Evolutionary conservation across 2,888 invertebrate species (phyloP).

Genomic region (Deilephila porcellus): DNA sequence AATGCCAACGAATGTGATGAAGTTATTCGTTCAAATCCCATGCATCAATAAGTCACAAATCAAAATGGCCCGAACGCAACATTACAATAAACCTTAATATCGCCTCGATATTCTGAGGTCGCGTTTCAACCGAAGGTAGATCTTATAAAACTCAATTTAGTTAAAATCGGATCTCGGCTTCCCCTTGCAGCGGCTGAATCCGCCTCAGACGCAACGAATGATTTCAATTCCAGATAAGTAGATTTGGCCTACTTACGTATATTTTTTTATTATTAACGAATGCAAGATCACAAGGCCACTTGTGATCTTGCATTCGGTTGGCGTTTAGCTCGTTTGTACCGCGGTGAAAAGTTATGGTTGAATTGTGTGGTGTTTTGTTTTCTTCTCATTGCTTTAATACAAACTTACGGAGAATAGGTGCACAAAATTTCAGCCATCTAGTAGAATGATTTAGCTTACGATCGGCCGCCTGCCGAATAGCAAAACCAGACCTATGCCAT

Average conservation of each 20-base stretch:
- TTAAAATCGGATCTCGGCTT: constrained; percentile 67
- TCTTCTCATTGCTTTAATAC: neutral
- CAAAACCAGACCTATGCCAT: too few relatives aligned
- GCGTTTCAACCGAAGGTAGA: constrained; percentile 43
- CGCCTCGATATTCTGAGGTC: constrained; percentile 45
- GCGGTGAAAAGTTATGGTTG: neutral
- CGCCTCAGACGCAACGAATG: constrained; percentile 61
- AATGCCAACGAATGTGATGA: too few relatives aligned
- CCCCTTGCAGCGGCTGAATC: constrained; percentile 56
- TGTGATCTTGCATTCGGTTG: constrained; percentile 37
- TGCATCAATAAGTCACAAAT: neutral
- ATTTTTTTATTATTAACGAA: constrained; percentile 58
- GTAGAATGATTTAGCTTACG: too few relatives aligned
- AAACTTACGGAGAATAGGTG: too few relatives aligned
- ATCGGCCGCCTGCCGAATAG: too few relatives aligned
- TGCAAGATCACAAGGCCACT: too few relatives aligned
- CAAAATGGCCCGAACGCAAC: constrained; percentile 5
- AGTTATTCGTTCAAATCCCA: neutral
- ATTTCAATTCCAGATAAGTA: constrained; percentile 75
- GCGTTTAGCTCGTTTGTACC: neutral
- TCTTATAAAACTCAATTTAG: constrained; percentile 73
- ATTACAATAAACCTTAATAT: constrained; percentile 40
- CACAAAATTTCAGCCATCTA: too few relatives aligned
- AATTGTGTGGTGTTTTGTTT: neutral
- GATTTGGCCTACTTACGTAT: constrained; percentile 57